Conservation (phyloP, 2,113 vertebrate genomes). For the Anolis sagrei region DNA sequence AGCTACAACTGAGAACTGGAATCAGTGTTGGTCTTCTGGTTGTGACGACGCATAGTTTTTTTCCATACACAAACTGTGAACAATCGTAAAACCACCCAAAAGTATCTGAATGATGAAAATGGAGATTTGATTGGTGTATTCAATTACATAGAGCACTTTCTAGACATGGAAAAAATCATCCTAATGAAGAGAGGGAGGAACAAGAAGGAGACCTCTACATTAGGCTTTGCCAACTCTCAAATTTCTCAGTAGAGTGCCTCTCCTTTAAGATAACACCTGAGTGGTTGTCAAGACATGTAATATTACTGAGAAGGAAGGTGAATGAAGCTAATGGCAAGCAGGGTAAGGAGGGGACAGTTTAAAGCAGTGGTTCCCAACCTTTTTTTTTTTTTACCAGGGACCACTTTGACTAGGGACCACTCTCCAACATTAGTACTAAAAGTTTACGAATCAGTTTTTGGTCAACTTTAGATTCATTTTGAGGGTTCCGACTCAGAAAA, state of each 20-base stretch:
- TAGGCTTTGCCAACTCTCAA: background rate
- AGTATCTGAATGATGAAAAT: background rate
- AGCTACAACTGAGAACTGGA: background rate
- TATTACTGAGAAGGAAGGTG: background rate
- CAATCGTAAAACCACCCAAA: background rate
- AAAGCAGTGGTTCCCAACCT: too few relatives aligned
- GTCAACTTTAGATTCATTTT: too few relatives aligned
- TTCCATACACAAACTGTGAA: background rate
- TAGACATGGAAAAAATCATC: background rate
- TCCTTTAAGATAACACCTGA: too few relatives aligned
- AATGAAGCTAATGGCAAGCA: background rate
- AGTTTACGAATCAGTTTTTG: too few relatives aligned
- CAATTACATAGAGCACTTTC: background rate
- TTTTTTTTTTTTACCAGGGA: too few relatives aligned
- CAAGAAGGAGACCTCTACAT: background rate
- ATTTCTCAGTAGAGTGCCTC: background rate
- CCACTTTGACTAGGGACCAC: too few relatives aligned
- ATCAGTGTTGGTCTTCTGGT: background rate
- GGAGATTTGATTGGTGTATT: background rate
- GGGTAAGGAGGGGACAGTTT: too few relatives aligned
- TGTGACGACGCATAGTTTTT: background rate
- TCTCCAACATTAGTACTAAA: too few relatives aligned
- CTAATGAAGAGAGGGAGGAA: background rate
- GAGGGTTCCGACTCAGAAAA: too few relatives aligned
- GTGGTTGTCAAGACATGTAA: background rate